These are phyloP conservation scores for Coryphaenoides rupestris DNA, from an alignment of 2,113 vertebrate genomes.

Conservation along the genomic window DNA sequence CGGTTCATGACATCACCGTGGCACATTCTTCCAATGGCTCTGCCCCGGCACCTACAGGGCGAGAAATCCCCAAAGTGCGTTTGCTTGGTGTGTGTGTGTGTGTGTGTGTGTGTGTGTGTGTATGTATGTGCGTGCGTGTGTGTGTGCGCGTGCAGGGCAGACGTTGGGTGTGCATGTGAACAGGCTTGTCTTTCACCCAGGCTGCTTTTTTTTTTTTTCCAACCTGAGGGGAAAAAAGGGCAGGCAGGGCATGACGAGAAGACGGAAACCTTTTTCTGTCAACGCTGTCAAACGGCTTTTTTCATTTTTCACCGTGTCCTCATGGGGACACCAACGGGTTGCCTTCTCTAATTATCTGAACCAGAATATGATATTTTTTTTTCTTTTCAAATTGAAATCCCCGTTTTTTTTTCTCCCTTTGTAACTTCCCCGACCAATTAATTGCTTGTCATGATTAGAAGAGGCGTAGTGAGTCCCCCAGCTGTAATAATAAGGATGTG, in stretches of 20 bases:
- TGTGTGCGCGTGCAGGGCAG: no score
- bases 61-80: slow-evolving; percentile 29
- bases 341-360: slow-evolving; percentile 63
- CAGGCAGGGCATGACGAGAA: no score
- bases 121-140: slow-evolving; percentile 4
- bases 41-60: slow-evolving; percentile 51
- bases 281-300: slow-evolving; percentile 21
- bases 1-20: slow-evolving; percentile 55
- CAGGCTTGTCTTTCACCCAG: slow-evolving; percentile 11
- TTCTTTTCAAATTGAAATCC: slow-evolving; percentile 56
- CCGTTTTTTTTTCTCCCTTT: slow-evolving; percentile 34
- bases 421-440: slow-evolving; percentile 66
- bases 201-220: slow-evolving; percentile 7
- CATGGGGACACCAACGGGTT: slow-evolving; percentile 22
- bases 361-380: slow-evolving; percentile 59
- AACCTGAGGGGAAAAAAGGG: no score
- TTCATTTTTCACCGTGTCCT: neutral
- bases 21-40: slow-evolving; percentile 46
- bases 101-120: no score
- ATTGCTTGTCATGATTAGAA: slow-evolving; percentile 68
- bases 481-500: slow-evolving; percentile 65
- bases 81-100: slow-evolving; percentile 9
- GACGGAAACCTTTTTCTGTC: neutral
- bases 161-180: neutral
- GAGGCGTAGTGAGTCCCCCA: slow-evolving; percentile 50